Percentiles rank a stretch among this genome's conserved stretches.
Conservation (phyloP, 1,140 invertebrate species). For the Aphis gossypii region DNA sequence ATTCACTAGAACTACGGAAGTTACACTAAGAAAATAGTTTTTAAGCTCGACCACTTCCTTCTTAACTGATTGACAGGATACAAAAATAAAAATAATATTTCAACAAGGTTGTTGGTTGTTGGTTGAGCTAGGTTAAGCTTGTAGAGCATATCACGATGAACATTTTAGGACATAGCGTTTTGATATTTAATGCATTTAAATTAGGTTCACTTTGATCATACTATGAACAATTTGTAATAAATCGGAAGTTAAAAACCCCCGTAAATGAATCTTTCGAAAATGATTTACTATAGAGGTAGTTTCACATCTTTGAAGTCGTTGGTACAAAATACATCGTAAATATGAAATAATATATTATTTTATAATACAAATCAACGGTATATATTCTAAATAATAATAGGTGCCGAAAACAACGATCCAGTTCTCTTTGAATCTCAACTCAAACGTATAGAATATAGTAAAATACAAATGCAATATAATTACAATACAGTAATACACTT, state of each 20-base stretch:
- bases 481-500: neutral
- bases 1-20: neutral
- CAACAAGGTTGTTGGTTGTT: neutral
- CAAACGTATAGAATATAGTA: neutral
- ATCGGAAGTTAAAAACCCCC: neutral
- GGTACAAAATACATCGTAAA: neutral
- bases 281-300: neutral
- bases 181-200: neutral
- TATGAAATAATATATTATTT: neutral
- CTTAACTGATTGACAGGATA: neutral
- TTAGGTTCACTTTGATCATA: neutral
- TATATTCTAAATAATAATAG: neutral
- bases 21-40: neutral
- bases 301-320: neutral
- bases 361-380: neutral
- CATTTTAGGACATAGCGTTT: neutral
- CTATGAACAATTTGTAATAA: neutral
- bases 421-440: neutral
- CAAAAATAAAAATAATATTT: neutral
- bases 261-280: neutral
- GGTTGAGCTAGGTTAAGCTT: neutral
- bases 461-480: neutral
- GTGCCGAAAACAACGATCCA: neutral
- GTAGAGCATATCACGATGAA: neutral
- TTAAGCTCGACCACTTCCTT: neutral